Evolutionary conservation across 2,113 vertebrate species (phyloP).

Genomic region (Datnioides undecimradiatus): DNA sequence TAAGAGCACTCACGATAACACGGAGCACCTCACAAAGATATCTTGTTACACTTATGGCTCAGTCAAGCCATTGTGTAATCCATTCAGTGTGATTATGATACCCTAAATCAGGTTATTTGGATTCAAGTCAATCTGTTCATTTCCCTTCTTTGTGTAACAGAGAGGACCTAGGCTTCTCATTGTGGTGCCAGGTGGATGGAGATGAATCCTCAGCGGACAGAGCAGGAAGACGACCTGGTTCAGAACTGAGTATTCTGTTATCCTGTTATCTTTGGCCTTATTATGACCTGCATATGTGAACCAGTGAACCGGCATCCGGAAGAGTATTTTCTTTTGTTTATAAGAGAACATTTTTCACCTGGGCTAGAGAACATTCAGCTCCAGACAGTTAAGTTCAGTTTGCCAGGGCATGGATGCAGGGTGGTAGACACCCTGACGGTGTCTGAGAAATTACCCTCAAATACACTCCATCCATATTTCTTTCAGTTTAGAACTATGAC

Average conservation of each 20-base stretch:
- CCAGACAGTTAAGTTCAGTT: not conserved
- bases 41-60: slow-evolving; percentile 76
- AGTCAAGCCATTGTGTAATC: slow-evolving; percentile 78
- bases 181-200: slow-evolving; percentile 46
- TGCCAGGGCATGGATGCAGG: not conserved
- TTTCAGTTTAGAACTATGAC: no score
- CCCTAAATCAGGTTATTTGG: slow-evolving; percentile 81
- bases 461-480: no score
- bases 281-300: slow-evolving; percentile 14
- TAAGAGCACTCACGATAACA: slow-evolving; percentile 75
- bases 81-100: slow-evolving; percentile 75
- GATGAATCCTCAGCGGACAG: slow-evolving; percentile 33
- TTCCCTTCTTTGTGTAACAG: slow-evolving; percentile 67
- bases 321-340: not conserved
- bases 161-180: slow-evolving; percentile 18
- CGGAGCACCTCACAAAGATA: slow-evolving; percentile 71
- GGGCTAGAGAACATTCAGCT: not conserved
- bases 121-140: slow-evolving; percentile 78
- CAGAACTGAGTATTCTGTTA: not conserved
- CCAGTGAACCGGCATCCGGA: not conserved
- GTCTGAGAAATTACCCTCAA: no score
- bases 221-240: slow-evolving; percentile 10
- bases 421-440: no score
- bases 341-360: not conserved
- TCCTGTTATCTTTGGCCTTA: not conserved